Conservation (phyloP, 2,113 vertebrate species). For the Pungitius pungitius region DNA sequence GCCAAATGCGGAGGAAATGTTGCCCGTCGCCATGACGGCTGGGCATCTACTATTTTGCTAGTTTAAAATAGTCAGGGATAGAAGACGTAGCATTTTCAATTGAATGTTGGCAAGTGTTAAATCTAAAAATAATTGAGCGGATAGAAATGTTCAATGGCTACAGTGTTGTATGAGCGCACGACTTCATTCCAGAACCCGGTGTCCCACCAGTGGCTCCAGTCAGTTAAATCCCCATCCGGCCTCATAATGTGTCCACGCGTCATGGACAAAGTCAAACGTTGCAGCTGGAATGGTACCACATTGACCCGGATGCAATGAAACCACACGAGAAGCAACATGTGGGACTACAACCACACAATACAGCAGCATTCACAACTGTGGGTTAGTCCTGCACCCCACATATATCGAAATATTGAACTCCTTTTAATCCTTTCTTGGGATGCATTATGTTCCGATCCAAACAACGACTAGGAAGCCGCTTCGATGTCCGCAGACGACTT, state of each 20-base stretch:
- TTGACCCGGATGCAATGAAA: conserved; percentile 23
- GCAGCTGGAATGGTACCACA: background rate
- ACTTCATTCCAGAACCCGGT: background rate
- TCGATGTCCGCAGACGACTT: no score
- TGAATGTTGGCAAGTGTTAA: background rate
- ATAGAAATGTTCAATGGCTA: background rate
- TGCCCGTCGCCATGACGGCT: no score
- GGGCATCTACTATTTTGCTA: background rate
- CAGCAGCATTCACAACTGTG: background rate
- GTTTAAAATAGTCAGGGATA: no score
- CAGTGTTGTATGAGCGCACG: background rate
- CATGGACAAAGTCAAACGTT: conserved; percentile 10
- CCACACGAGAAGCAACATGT: background rate
- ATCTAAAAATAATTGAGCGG: no score
- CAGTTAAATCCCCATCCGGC: background rate
- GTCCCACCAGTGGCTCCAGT: background rate
- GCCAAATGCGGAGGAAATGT: no score
- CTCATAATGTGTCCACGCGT: conserved; percentile 30
- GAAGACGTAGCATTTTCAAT: background rate
- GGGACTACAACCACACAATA: background rate
- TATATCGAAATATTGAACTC: conserved; percentile 12
- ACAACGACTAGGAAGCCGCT: background rate
- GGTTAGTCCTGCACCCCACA: conserved; percentile 2
- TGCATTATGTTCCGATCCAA: conserved; percentile 12
- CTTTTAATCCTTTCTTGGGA: conserved; percentile 6